Evolutionary conservation across 2,797 vertebrate species (phyloP).

Genomic region (Sebastes trivittatus): DNA sequence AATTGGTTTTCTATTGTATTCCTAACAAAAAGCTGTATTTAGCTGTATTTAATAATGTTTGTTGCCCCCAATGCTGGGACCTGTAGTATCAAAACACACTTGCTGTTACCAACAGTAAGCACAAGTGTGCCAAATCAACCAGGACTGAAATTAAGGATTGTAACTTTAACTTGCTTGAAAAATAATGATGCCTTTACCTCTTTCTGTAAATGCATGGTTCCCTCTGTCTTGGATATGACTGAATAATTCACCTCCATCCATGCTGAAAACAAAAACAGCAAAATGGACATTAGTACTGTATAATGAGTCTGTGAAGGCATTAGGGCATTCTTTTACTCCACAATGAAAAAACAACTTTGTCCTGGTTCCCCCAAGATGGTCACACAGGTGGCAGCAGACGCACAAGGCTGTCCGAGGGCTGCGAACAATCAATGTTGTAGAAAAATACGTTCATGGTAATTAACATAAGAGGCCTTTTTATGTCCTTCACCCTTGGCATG

Average conservation of each 20-base stretch:
- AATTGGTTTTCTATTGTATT: neutral
- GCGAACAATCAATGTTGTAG: neutral
- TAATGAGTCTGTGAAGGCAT: neutral
- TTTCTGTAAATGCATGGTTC: conserved; percentile 91
- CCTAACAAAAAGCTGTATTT: neutral
- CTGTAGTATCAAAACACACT: neutral
- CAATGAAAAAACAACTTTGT: neutral
- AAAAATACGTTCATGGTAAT: neutral
- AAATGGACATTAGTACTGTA: neutral
- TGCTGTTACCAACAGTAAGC: neutral
- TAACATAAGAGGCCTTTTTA: neutral
- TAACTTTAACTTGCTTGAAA: neutral
- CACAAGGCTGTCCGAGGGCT: neutral
- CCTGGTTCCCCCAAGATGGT: neutral
- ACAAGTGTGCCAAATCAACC: neutral
- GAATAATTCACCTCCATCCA: conserved; percentile 91
- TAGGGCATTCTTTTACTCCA: neutral
- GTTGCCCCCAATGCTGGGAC: neutral
- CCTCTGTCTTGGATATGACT: conserved; percentile 89
- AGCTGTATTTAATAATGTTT: neutral
- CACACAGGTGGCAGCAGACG: neutral
- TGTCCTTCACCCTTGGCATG: neutral
- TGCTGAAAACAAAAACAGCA: conserved; percentile 72
- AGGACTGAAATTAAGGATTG: neutral
- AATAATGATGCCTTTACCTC: conserved; percentile 77